Evolutionary conservation across 2,888 invertebrate species (phyloP).

Genomic region (Oeneis ivallda): DNA sequence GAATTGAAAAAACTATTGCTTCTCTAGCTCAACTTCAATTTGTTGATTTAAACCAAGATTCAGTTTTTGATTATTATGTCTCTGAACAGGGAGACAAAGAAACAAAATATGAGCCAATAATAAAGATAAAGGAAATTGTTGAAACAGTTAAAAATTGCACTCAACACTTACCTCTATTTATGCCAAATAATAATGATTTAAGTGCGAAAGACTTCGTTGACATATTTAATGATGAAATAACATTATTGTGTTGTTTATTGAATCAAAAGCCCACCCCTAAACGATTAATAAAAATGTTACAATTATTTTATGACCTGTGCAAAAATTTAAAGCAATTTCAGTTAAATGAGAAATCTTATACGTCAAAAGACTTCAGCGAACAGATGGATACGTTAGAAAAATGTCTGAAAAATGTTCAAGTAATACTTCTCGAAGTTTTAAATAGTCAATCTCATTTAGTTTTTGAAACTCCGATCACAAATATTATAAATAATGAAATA

Average conservation of each 20-base stretch:
- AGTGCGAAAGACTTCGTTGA: constrained; percentile 63
- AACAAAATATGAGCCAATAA: constrained; percentile 57
- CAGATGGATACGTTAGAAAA: constrained; percentile 53
- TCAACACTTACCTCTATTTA: constrained; percentile 54
- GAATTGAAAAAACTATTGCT: constrained; percentile 52
- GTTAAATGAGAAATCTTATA: constrained; percentile 42
- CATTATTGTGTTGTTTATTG: constrained; percentile 57
- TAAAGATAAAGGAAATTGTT: constrained; percentile 57
- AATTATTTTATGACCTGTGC: constrained; percentile 60
- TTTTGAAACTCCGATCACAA: constrained; percentile 49
- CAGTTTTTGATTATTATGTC: constrained; percentile 53
- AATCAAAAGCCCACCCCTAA: constrained; percentile 60
- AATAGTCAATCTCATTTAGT: constrained; percentile 55
- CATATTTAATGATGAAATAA: constrained; percentile 62
- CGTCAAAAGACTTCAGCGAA: constrained; percentile 52
- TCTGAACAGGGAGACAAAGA: constrained; percentile 54
- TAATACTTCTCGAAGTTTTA: constrained; percentile 55
- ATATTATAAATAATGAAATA: constrained; percentile 19
- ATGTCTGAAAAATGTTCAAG: constrained; percentile 54
- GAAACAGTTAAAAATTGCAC: constrained; percentile 57
- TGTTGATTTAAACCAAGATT: constrained; percentile 58
- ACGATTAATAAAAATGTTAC: constrained; percentile 63
- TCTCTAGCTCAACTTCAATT: constrained; percentile 61
- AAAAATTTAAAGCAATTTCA: constrained; percentile 56
- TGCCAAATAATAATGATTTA: constrained; percentile 54